Percentiles rank a stretch among this genome's conserved stretches.
Evolutionary conservation across 53 echinoderm and acorn worm species (phyloP).

Genomic region (Hippasteria phrygiana): DNA sequence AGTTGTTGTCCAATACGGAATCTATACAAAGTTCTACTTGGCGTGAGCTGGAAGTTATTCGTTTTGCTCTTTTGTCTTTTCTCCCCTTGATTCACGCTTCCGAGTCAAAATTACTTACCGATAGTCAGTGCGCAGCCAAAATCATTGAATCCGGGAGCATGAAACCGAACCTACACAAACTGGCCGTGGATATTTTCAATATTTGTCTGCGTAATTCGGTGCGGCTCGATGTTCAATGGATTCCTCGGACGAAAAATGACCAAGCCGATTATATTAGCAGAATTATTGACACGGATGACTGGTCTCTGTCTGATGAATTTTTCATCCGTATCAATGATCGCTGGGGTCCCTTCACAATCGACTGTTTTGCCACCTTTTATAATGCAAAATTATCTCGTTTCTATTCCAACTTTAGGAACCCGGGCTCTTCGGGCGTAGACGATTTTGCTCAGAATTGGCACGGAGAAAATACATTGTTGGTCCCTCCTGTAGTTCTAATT

Average conservation of each 20-base stretch:
- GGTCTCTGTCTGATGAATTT: conserved; percentile 46
- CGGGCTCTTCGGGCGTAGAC: conserved; percentile 1
- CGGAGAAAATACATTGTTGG: neutral
- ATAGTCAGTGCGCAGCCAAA: conserved; percentile 7
- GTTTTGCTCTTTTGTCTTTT: conserved; percentile 1
- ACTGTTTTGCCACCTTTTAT: conserved; percentile 28
- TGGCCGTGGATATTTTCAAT: conserved; percentile 5
- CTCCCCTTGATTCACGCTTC: conserved; percentile 18
- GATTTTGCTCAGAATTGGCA: neutral
- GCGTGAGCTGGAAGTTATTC: conserved; percentile 40
- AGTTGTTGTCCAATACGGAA: conserved; percentile 58
- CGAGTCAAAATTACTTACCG: conserved; percentile 6
- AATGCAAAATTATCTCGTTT: conserved; percentile 8
- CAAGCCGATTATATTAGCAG: conserved; percentile 65
- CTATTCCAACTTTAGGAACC: neutral
- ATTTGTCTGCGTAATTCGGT: conserved; percentile 12
- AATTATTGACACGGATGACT: conserved; percentile 56
- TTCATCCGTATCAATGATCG: neutral
- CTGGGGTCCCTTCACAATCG: conserved; percentile 37
- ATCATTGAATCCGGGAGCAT: conserved; percentile 33
- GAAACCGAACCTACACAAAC: neutral
- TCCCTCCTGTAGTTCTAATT: conserved; percentile 2
- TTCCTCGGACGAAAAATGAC: conserved; percentile 38
- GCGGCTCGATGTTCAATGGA: conserved; percentile 25
- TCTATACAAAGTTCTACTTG: conserved; percentile 40